Base-by-base conservation (phyloP, 1,140 invertebrate genomes). In the Kradibia gibbosae region DNA sequence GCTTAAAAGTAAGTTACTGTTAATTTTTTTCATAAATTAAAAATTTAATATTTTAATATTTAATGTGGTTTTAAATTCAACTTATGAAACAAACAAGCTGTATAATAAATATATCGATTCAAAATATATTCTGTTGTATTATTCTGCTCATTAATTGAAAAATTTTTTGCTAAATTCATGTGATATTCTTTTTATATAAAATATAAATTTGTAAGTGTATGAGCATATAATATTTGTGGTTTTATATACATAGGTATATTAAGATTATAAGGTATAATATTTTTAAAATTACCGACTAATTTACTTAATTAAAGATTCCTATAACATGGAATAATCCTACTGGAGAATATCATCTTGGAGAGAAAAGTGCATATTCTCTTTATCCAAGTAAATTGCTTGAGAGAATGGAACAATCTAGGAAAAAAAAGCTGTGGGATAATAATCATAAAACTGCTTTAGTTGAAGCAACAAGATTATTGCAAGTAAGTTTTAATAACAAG, bases 341-440 rank as follows among this genome's bases (percentile, higher is more conserved):
- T 48, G 95, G 95, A 74, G 93, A 95, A 83, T 98, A 95, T 91
- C 94, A 97, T 80, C 90, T 97, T 72, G 98, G 98, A 72, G 91
- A 98, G 0, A 97, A 99, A 88, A 94, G 95, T 88, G 94, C 95
- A 31, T 97, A 94, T 91, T 95, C 96, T 84, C 90, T 99, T 22
- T 99, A 98, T 89, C 97, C 98, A 0, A 93, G 94, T 77, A 94
- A 94, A 86, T 91, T 99, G 20, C 94, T 94, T 81, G 97, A 99
- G 83, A 93, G 97, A 81, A 93, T 99, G n/a, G 92, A 94, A 78
- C 95, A 95, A 81, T 95, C 97, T 83, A 92, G 95, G 20, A 97
- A 97, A 85, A 95, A 97, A 86, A 95, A 96, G 85, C 86, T 93
- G 17, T 99, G 97, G 97, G 96, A 98, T 89, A 94, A 95, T 55